phyloP scores from a whole-genome alignment of 2,888 invertebrate species.

The Oscheius sp. region DNA sequence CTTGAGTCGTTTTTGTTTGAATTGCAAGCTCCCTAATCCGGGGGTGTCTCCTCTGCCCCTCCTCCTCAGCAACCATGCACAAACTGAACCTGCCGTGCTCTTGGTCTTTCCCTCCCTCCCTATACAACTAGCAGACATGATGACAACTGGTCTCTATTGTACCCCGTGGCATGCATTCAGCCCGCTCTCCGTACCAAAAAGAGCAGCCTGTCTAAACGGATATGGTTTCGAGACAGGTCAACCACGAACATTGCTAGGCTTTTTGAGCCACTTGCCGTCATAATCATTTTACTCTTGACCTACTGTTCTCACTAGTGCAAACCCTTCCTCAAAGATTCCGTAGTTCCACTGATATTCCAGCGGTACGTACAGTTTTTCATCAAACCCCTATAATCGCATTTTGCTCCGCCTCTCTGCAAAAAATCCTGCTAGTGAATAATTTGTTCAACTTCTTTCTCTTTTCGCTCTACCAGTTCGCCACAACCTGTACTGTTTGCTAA shows the following conservation, averaged over 20 bases:
- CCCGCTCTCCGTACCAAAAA: neutral
- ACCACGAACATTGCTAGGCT: no score
- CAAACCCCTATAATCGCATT: neutral
- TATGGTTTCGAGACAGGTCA: neutral
- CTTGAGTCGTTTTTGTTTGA: slow-evolving; percentile 33
- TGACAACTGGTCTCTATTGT: slow-evolving; percentile 24
- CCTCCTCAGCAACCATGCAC: neutral
- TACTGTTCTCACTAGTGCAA: no score
- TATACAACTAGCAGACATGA: slow-evolving; percentile 6
- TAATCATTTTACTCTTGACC: no score
- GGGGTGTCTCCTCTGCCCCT: neutral
- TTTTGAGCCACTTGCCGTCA: no score
- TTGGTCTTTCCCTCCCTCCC: neutral
- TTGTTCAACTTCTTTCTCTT: slow-evolving; percentile 2
- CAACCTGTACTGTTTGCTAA: slow-evolving; percentile 28
- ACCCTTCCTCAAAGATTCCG: no score
- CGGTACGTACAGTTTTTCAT: neutral
- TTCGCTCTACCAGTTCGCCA: neutral
- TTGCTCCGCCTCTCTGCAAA: neutral
- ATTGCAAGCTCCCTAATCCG: slow-evolving; percentile 10
- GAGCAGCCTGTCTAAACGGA: neutral
- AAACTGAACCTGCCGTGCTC: neutral
- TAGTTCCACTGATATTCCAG: neutral
- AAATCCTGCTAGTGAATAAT: slow-evolving; percentile 6
- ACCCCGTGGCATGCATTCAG: neutral